These are phyloP conservation scores for Daktulosphaira vitifoliae DNA, from an alignment of 1,140 invertebrate species.

Conservation along the genomic window DNA sequence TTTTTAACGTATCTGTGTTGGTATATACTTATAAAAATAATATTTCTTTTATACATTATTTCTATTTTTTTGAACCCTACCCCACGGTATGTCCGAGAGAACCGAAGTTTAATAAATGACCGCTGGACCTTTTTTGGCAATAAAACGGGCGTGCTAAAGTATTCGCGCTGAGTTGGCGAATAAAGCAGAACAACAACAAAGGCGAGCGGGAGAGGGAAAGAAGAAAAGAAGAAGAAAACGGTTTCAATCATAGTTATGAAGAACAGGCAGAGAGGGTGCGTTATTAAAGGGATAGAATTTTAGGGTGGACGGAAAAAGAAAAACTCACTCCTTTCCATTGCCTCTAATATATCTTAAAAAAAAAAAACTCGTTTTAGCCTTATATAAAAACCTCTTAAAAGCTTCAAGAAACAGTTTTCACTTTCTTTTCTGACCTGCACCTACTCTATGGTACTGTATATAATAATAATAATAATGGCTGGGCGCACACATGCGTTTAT, in stretches of 20 bases:
- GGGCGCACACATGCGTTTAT: slow-evolving; percentile 3
- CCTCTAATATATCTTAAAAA: slow-evolving; percentile 24
- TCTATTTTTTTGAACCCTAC: not conserved
- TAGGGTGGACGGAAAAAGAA: slow-evolving; percentile 4
- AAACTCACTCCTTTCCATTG: slow-evolving; percentile 25
- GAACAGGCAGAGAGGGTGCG: slow-evolving; percentile 11
- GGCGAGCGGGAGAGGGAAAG: not conserved
- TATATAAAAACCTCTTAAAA: slow-evolving; percentile 34
- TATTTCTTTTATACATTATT: slow-evolving; percentile 22
- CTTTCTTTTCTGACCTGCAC: not conserved
- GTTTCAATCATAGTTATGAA: slow-evolving; percentile 34
- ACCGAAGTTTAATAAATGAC: slow-evolving; percentile 33
- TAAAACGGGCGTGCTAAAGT: slow-evolving; percentile 18
- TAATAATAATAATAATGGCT: slow-evolving; percentile 29
- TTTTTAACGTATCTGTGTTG: not conserved
- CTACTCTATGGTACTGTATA: not conserved
- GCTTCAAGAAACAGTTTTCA: slow-evolving; percentile 32
- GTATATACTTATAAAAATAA: no score
- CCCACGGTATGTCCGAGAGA: not conserved
- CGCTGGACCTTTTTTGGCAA: slow-evolving; percentile 33
- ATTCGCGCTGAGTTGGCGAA: slow-evolving; percentile 30
- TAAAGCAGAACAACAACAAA: not conserved
- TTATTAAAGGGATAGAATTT: slow-evolving; percentile 25
- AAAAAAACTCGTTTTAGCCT: slow-evolving; percentile 32
- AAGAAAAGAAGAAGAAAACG: slow-evolving; percentile 11